These are phyloP conservation scores for Hippasteria phrygiana DNA, from an alignment of 53 echinoderm and acorn worm genomes.

Conservation along the genomic window DNA sequence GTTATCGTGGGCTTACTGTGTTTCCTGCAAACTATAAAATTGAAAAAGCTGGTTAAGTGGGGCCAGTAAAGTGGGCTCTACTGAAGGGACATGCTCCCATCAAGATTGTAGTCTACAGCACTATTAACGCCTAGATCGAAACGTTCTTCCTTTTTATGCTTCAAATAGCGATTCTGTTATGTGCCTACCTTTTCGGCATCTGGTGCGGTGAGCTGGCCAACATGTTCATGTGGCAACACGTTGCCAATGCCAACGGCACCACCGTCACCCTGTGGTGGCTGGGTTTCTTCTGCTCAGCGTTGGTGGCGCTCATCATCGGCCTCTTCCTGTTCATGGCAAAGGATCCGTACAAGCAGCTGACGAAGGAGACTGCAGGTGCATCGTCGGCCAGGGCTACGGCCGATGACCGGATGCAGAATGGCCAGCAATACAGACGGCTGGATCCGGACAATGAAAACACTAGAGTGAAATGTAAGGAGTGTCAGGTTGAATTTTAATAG, in stretches of 20 bases:
- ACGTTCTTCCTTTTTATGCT: background rate
- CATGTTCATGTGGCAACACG: slow-evolving; percentile 69
- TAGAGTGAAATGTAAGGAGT: background rate
- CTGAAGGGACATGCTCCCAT: too few species aligned
- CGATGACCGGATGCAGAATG: background rate
- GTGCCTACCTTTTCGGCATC: slow-evolving; percentile 58
- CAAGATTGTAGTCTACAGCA: too few species aligned
- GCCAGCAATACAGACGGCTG: background rate
- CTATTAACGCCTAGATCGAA: too few species aligned
- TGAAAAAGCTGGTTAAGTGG: too few species aligned
- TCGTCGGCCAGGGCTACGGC: background rate
- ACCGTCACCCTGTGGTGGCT: slow-evolving; percentile 64
- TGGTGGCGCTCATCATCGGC: slow-evolving; percentile 61
- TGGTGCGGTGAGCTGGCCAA: slow-evolving; percentile 62
- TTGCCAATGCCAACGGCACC: slow-evolving; percentile 27
- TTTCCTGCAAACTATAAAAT: too few species aligned
- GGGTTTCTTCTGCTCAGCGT: slow-evolving; percentile 66
- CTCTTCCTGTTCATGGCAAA: slow-evolving; percentile 63
- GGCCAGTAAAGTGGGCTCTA: too few species aligned
- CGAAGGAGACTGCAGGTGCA: slow-evolving; percentile 37
- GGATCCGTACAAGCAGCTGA: slow-evolving; percentile 62
- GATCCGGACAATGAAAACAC: background rate
- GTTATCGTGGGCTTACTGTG: too few species aligned
- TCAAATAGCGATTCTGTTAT: slow-evolving; percentile 31
- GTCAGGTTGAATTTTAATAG: background rate